These are phyloP conservation scores for Spea hammondii DNA, from an alignment of 2,797 vertebrate genomes.

Conservation along the genomic window DNA sequence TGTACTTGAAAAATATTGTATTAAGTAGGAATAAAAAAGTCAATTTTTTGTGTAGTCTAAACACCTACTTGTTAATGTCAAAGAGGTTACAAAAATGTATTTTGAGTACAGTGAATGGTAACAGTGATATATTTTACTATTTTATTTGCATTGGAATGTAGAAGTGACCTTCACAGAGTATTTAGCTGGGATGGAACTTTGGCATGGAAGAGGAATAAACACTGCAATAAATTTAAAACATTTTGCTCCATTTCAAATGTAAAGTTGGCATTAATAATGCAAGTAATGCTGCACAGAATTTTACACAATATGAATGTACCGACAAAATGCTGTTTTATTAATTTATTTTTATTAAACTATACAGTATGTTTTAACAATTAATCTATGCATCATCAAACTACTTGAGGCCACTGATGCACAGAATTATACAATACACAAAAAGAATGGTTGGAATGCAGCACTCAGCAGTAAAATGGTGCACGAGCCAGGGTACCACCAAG, in stretches of 20 bases:
- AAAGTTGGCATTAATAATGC: neutral
- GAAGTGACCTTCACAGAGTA: neutral
- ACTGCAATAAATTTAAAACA: neutral
- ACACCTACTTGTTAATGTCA: neutral
- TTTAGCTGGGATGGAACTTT: neutral
- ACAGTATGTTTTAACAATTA: too few relatives aligned
- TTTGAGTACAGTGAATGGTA: neutral
- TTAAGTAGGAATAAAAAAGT: neutral
- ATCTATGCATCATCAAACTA: too few relatives aligned
- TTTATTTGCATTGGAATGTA: constrained; percentile 1
- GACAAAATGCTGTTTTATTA: too few relatives aligned
- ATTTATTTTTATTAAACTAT: too few relatives aligned
- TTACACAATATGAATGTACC: too few relatives aligned
- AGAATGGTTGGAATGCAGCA: too few relatives aligned
- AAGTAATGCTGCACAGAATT: too few relatives aligned
- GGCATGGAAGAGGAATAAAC: neutral
- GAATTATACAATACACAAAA: too few relatives aligned
- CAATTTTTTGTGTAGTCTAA: neutral
- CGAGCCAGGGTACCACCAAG: too few relatives aligned
- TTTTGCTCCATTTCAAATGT: neutral
- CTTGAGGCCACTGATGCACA: too few relatives aligned
- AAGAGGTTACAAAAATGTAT: neutral
- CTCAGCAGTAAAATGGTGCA: too few relatives aligned
- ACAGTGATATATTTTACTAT: neutral
- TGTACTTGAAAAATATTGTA: neutral